These are phyloP conservation scores for Chaetodon auriga DNA, from an alignment of 2,113 vertebrate species.

Conservation along the genomic window DNA sequence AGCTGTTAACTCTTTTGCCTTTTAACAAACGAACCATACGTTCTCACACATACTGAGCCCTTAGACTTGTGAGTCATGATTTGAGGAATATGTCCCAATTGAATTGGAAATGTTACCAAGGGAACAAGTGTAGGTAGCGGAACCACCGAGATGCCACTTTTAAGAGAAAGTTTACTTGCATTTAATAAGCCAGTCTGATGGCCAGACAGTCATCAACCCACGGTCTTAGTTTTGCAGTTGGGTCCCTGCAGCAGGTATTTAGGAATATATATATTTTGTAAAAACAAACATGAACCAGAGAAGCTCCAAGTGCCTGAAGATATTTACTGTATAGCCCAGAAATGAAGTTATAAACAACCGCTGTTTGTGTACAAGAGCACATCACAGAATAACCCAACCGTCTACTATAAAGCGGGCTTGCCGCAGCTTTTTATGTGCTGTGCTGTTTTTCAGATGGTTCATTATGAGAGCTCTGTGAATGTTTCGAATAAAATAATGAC, in stretches of 20 bases:
- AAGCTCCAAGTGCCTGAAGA: constrained; percentile 5
- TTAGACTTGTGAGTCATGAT: background rate
- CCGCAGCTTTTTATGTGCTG: constrained; percentile 57
- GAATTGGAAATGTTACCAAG: background rate
- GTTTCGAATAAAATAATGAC: constrained; percentile 50
- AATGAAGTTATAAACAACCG: constrained; percentile 39
- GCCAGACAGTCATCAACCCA: background rate
- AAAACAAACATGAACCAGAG: constrained; percentile 12
- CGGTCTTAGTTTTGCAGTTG: background rate
- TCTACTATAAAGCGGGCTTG: constrained; percentile 13
- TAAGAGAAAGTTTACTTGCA: background rate
- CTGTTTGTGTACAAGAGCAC: constrained; percentile 29
- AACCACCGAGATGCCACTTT: background rate
- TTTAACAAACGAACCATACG: background rate
- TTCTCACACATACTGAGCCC: background rate
- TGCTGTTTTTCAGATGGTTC: constrained; percentile 44
- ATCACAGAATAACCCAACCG: constrained; percentile 29
- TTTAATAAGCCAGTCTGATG: background rate
- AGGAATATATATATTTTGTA: constrained; percentile 10
- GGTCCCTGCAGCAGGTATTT: constrained; percentile 1
- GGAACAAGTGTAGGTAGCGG: background rate
- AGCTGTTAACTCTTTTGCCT: too few species aligned
- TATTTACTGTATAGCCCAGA: constrained; percentile 31
- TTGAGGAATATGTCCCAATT: background rate
- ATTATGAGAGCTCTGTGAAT: constrained; percentile 40